Base-by-base conservation (phyloP, 2,888 invertebrate species). In the Sarcophaga variegata region DNA sequence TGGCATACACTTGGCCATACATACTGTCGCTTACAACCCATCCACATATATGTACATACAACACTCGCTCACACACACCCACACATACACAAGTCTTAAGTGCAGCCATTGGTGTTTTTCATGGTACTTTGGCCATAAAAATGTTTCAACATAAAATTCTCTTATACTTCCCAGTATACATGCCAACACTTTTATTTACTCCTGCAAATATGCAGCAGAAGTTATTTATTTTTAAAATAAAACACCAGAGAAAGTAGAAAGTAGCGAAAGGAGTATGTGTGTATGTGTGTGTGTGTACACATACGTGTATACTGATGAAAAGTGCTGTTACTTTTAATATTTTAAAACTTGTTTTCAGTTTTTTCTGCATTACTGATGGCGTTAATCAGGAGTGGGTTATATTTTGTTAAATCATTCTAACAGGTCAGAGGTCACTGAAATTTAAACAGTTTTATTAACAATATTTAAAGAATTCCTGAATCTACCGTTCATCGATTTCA, bases 121-220 rank as follows among this genome's bases (percentile, higher is more conserved):
- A 81, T 85, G 84, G 80, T 67, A 67, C 76, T 85, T 60, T n/a
- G 62, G 25, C 71, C 66, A 45, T 45, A 71, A 84, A 80, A 84
- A 71, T 76, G 70, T 76, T 76, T 76, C 22, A 66, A 80, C 64
- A 66, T 0, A 78, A 67, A 78, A 49, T 74, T 78, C 62, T 62
- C 54, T 54, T 54, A 14, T 54, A 54, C 54, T 54, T 54, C 4
- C 54, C 54, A 12, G 54, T 54, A 54, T 4, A 54, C 10, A 54
- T 5, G 17, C 54, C 17, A 14, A 54, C 54, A 54, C 17, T 14
- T 54, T 17, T 54, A 54, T 54, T 54, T 54, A 54, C 54, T 54
- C 54, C 54, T 54, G 10, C 17, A 54, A 54, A 54, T 54, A 54
- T 54, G 54, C 54, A 54, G 14, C 54, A 54, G 12, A 54, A 37